Evolutionary conservation across 2,888 invertebrate species (phyloP).

Genomic region (Drosophila acutilabella): DNA sequence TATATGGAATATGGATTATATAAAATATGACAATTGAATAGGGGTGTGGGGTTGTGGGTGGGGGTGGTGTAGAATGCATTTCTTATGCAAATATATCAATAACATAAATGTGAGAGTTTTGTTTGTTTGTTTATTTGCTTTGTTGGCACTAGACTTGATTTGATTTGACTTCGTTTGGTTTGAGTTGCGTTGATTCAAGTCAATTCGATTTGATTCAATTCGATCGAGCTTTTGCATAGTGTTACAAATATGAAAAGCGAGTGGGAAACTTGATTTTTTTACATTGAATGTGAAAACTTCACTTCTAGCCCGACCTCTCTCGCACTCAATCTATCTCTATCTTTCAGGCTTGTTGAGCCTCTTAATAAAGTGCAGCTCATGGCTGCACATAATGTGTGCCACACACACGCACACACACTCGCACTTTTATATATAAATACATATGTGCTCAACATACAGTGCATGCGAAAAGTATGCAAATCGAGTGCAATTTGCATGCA

Average conservation of each 20-base stretch:
- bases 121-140: constrained; percentile 15
- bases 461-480: constrained; percentile 76
- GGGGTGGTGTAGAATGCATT: constrained; percentile 26
- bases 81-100: constrained; percentile 46
- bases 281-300: neutral
- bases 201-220: constrained; percentile 4
- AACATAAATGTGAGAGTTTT: constrained; percentile 27
- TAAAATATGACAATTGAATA: neutral
- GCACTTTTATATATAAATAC: neutral
- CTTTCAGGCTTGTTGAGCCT: constrained; percentile 21
- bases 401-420: constrained; percentile 19
- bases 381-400: constrained; percentile 62
- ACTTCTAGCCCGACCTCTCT: neutral
- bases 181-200: constrained; percentile 22
- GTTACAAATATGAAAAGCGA: neutral
- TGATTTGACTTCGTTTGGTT: constrained; percentile 31
- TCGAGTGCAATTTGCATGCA: constrained; percentile 75
- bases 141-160: constrained; percentile 42
- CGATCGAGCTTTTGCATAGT: neutral
- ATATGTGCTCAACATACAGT: constrained; percentile 45
- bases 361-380: constrained; percentile 55
- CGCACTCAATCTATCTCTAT: neutral
- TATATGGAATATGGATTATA: constrained; percentile 1
- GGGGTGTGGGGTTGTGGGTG: neutral
- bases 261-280: neutral